Percentiles rank a stretch among this genome's conserved stretches.
Conservation (phyloP, 1,140 invertebrate genomes). For the fruit fly (Drosophila melanogaster) region Release_6_plus_ISO1_MT NT_033777.3:30363001-30363500, state of each 20-base stretch:
- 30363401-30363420: background rate
- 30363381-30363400: background rate
- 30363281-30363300: slow-evolving; percentile 22
- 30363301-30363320: slow-evolving; percentile 16
- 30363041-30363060: slow-evolving; percentile 68
- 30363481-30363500: slow-evolving; percentile 19
- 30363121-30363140: slow-evolving; percentile 66
- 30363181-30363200: slow-evolving; percentile 7
- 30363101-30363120: slow-evolving; percentile 68
- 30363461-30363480: slow-evolving; percentile 16
- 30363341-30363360: background rate
- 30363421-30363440: slow-evolving; percentile 14
- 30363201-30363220: slow-evolving; percentile 39
- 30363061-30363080: slow-evolving; percentile 81
- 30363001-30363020: slow-evolving; percentile 64
- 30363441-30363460: slow-evolving; percentile 30
- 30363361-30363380: too few relatives aligned
- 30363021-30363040: slow-evolving; percentile 65
- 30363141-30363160: background rate
- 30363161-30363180: background rate
- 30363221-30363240: slow-evolving; percentile 15
- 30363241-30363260: too few relatives aligned
- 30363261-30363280: too few relatives aligned
- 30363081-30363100: slow-evolving; percentile 83
- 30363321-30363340: slow-evolving; percentile 1